Percentiles rank a stretch among this genome's conserved stretches.
phyloP scores from a whole-genome alignment of 2,888 invertebrate genomes.

The Dynastes maya region DNA sequence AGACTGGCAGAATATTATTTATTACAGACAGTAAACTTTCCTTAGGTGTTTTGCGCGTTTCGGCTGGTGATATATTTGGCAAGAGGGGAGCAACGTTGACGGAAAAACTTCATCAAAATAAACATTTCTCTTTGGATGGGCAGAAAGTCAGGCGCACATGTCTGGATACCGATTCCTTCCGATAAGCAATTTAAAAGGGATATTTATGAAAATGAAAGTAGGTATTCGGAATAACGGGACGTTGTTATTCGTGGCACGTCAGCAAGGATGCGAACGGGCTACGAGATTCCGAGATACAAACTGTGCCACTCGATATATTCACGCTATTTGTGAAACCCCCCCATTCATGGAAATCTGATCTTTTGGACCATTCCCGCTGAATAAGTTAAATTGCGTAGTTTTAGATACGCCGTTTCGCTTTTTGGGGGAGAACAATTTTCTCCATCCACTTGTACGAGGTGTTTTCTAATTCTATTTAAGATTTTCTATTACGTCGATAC shows the following conservation, averaged over 20 bases:
- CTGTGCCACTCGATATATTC: constrained; percentile 64
- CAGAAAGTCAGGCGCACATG: constrained; percentile 53
- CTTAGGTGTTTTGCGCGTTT: constrained; percentile 23
- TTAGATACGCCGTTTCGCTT: constrained; percentile 44
- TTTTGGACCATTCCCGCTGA: constrained; percentile 63
- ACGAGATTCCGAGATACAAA: constrained; percentile 59
- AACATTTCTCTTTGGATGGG: constrained; percentile 41
- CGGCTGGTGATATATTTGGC: constrained; percentile 18
- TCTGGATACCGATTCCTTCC: constrained; percentile 61
- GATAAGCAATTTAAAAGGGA: constrained; percentile 67
- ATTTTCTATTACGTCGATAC: constrained; percentile 15
- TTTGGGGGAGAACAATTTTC: constrained; percentile 24
- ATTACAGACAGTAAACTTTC: constrained; percentile 18
- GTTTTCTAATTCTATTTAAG: constrained; percentile 34
- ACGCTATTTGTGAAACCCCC: constrained; percentile 62
- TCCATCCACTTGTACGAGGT: constrained; percentile 32
- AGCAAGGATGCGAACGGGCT: constrained; percentile 60
- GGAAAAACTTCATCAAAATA: constrained; percentile 46
- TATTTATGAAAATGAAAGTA: constrained; percentile 67
- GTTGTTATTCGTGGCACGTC: constrained; percentile 64
- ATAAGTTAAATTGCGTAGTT: constrained; percentile 62
- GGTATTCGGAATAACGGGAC: constrained; percentile 62
- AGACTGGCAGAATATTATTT: constrained; percentile 17
- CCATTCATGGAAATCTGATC: constrained; percentile 64
- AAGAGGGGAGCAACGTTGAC: constrained; percentile 33